Conservation (phyloP, 2,113 vertebrate genomes). For the Regulus satrapa region DNA sequence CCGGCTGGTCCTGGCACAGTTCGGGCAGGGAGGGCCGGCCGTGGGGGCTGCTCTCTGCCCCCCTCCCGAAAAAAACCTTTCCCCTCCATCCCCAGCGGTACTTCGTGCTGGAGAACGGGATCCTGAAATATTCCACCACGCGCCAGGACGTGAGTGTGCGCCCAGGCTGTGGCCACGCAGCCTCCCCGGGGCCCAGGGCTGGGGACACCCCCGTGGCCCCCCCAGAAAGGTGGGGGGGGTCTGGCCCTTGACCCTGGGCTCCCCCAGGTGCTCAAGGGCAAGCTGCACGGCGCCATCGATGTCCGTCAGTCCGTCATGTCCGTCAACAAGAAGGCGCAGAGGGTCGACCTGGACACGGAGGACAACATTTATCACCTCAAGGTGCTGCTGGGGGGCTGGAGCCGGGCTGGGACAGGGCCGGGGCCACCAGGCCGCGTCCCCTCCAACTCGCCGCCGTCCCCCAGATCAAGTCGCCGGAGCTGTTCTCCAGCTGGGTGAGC, state of each 20-base stretch:
- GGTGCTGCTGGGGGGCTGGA: constrained; percentile 30
- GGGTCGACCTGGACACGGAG: constrained; percentile 90
- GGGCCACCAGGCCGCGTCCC: fast-evolving
- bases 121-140: constrained; percentile 84
- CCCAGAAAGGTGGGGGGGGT: background rate
- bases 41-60: background rate
- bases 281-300: constrained; percentile 86
- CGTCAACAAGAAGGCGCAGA: constrained; percentile 88
- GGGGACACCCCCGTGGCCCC: background rate
- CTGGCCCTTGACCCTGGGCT: too few relatives aligned
- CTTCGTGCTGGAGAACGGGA: constrained; percentile 86
- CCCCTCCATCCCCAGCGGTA: constrained; percentile 77
- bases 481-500: constrained; percentile 88
- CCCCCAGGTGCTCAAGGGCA: constrained; percentile 82
- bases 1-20: fast-evolving
- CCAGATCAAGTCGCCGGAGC: constrained; percentile 85
- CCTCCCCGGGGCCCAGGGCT: background rate
- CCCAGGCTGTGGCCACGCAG: fast-evolving
- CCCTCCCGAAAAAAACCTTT: background rate
- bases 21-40: fast-evolving
- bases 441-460: background rate
- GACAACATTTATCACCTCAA: constrained; percentile 92
- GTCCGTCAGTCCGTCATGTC: constrained; percentile 90
- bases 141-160: constrained; percentile 85
- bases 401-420: fast-evolving